A percentile compares a stretch with the other conserved stretches of the same genome.
phyloP scores from a whole-genome alignment of 2,797 vertebrate genomes.

The Atherinosoma microstoma region DNA sequence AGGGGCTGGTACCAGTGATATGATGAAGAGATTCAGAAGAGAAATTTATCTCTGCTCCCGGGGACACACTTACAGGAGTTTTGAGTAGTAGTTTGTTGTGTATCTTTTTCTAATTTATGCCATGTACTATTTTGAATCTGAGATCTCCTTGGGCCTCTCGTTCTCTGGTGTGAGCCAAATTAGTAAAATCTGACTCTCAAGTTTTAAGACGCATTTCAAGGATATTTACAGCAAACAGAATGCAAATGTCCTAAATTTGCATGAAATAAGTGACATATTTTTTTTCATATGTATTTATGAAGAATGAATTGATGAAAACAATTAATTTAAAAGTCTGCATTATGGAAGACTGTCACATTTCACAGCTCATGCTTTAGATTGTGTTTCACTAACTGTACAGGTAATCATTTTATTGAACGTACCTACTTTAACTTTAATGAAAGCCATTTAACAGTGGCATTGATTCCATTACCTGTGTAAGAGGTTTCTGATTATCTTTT shows the following conservation, averaged over 20 bases:
- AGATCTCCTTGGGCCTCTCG: neutral
- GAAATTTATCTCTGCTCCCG: neutral
- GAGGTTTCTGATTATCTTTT: conserved; percentile 6
- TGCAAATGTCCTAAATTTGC: neutral
- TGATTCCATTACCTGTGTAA: conserved; percentile 4
- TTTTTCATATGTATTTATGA: no score
- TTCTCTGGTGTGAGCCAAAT: neutral
- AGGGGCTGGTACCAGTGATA: neutral
- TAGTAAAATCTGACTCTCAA: neutral
- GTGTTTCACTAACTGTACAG: neutral
- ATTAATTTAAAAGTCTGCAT: no score
- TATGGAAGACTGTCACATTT: no score
- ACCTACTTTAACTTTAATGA: neutral
- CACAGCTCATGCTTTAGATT: no score
- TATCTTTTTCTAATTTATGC: neutral
- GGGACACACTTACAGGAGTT: no score
- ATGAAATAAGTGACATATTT: neutral
- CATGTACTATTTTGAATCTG: neutral
- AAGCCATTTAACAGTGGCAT: neutral
- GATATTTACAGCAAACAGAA: neutral
- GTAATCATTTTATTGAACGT: neutral
- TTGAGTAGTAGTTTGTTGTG: neutral
- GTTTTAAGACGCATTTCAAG: neutral
- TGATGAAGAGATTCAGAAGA: neutral
- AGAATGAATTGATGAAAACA: no score